A percentile compares a stretch with the other conserved stretches of the same genome.
phyloP scores from a whole-genome alignment of 35 echinoderm and acorn worm species.

The Stichopus chloronotus region DNA sequence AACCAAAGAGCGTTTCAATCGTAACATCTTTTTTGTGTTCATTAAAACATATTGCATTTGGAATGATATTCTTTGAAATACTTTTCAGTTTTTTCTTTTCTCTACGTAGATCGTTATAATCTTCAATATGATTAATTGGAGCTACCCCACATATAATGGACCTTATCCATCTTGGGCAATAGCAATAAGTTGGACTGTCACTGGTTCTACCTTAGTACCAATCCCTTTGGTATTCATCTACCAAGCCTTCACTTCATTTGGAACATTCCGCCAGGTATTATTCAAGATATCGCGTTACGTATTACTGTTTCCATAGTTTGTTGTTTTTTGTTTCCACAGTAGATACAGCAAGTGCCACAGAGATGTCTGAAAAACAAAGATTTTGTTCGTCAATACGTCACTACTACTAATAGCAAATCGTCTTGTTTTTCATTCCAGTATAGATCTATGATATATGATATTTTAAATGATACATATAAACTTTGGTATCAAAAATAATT shows the following conservation, averaged over 20 bases:
- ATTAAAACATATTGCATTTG: too few species aligned
- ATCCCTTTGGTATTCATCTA: not conserved
- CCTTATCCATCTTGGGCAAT: not conserved
- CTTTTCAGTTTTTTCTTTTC: not conserved
- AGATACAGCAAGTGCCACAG: not conserved
- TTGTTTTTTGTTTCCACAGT: not conserved
- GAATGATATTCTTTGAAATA: too few species aligned
- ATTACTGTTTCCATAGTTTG: not conserved
- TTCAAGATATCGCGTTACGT: not conserved
- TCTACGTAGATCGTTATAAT: not conserved
- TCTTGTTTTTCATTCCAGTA: not conserved
- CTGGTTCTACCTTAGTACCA: not conserved
- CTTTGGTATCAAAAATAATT: not conserved
- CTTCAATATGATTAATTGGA: not conserved
- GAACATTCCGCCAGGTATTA: not conserved
- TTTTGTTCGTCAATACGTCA: not conserved
- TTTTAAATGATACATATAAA: not conserved
- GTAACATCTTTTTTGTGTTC: too few species aligned
- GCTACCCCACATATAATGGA: slow-evolving; percentile 15
- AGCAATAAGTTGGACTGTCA: not conserved
- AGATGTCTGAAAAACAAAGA: not conserved
- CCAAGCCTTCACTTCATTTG: not conserved
- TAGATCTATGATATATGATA: not conserved
- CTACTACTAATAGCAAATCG: not conserved
- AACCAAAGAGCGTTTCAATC: too few species aligned